Evolutionary conservation across 2,113 vertebrate species (phyloP).

Genomic region (Colaptes auratus): DNA sequence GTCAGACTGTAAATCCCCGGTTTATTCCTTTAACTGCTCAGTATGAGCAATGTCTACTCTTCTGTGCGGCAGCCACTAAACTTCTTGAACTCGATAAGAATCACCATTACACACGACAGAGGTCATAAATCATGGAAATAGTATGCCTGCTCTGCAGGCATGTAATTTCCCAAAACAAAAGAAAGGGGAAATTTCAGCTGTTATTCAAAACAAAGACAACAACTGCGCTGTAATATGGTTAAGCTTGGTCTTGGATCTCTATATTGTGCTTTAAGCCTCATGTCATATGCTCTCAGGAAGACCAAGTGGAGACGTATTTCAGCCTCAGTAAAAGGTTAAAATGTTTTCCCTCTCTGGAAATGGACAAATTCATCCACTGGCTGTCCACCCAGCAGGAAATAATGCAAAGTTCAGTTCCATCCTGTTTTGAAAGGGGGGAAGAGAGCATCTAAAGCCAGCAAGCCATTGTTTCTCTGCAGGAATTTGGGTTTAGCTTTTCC

Average conservation of each 20-base stretch:
- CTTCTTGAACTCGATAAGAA: background rate
- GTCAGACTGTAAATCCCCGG: background rate
- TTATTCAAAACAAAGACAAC: background rate
- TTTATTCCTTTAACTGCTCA: background rate
- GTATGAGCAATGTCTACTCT: background rate
- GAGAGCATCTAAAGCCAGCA: background rate
- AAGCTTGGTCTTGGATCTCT: background rate
- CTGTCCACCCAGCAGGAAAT: background rate
- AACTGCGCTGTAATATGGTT: background rate
- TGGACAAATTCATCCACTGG: background rate
- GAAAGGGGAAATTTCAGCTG: background rate
- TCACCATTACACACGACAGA: background rate
- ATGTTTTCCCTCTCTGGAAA: background rate
- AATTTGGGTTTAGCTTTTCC: background rate
- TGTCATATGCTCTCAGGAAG: background rate
- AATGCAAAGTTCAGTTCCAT: background rate
- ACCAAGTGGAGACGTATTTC: background rate
- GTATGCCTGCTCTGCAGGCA: background rate
- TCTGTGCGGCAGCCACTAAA: background rate
- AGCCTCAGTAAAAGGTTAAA: background rate
- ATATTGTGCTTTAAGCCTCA: background rate
- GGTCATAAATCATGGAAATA: background rate
- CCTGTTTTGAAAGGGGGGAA: background rate
- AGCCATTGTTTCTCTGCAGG: background rate
- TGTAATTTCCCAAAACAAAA: slow-evolving; percentile 10